These are phyloP conservation scores for Pantelozetes paolii DNA, from an alignment of 2,888 invertebrate species.

Conservation along the genomic window DNA sequence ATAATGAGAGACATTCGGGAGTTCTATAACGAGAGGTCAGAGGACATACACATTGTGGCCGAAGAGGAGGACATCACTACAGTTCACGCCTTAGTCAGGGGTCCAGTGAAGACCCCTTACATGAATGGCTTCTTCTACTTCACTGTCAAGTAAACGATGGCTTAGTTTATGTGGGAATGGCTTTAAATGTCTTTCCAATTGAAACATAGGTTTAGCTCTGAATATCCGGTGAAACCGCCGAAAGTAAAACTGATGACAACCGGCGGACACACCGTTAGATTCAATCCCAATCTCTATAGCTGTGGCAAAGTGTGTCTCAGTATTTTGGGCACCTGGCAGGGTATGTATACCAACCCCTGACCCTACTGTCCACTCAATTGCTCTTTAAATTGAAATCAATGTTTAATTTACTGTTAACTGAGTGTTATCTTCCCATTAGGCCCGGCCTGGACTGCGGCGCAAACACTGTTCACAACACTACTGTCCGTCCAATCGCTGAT, in stretches of 20 bases:
- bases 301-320: constrained; percentile 61
- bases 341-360: constrained; percentile 51
- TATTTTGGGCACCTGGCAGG: constrained; percentile 53
- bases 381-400: too few species aligned
- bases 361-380: too few species aligned
- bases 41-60: background rate
- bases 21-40: background rate
- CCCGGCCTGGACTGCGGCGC: constrained; percentile 60
- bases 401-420: constrained; percentile 42
- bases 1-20: constrained; percentile 5
- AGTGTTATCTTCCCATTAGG: constrained; percentile 60
- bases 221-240: constrained; percentile 60
- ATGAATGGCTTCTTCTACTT: constrained; percentile 59
- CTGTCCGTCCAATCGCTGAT: constrained; percentile 61
- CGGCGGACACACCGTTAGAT: constrained; percentile 59
- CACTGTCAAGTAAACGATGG: constrained; percentile 57
- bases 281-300: constrained; percentile 62
- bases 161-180: constrained; percentile 54
- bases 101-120: constrained; percentile 62
- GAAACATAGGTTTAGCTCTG: constrained; percentile 56
- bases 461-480: constrained; percentile 57
- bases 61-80: constrained; percentile 24
- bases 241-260: constrained; percentile 61
- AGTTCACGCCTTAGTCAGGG: constrained; percentile 59
- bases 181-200: background rate